Conservation (phyloP, 2,113 vertebrate genomes). For the Grammomys surdaster region DNA sequence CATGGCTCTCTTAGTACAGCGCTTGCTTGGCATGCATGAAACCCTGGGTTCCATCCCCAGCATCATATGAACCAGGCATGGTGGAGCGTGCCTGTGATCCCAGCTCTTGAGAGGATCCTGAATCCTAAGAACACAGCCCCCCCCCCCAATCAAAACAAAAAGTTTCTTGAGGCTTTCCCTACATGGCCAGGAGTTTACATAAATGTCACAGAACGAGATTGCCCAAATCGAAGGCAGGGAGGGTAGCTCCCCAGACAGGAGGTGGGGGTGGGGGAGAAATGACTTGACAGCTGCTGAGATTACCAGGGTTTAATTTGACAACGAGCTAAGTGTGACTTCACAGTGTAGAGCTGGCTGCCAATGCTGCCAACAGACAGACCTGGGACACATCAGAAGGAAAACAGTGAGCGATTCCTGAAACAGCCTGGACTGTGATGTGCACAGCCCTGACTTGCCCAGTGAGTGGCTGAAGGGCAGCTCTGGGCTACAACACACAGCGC, state of each 20-base stretch:
- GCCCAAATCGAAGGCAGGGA: not conserved
- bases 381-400: not conserved
- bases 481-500: not conserved
- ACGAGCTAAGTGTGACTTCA: slow-evolving; percentile 71
- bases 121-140: not conserved
- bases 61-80: not conserved
- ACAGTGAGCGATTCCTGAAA: fast-evolving
- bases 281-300: slow-evolving; percentile 71
- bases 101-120: not conserved
- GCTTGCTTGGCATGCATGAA: not conserved
- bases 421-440: not conserved
- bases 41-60: not conserved
- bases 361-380: slow-evolving; percentile 31
- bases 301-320: slow-evolving; percentile 71
- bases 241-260: not conserved
- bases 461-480: not conserved
- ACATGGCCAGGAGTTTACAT: not conserved
- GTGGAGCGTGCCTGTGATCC: not conserved
- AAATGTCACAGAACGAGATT: not conserved
- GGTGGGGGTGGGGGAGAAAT: fast-evolving
- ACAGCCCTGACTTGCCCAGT: too few relatives aligned
- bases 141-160: not conserved
- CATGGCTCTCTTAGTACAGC: not conserved
- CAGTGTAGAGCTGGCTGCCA: slow-evolving; percentile 59
- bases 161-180: not conserved